Evolutionary conservation across 53 echinoderm and acorn worm genomes (phyloP).

Genomic region (Arbacia lixula): DNA sequence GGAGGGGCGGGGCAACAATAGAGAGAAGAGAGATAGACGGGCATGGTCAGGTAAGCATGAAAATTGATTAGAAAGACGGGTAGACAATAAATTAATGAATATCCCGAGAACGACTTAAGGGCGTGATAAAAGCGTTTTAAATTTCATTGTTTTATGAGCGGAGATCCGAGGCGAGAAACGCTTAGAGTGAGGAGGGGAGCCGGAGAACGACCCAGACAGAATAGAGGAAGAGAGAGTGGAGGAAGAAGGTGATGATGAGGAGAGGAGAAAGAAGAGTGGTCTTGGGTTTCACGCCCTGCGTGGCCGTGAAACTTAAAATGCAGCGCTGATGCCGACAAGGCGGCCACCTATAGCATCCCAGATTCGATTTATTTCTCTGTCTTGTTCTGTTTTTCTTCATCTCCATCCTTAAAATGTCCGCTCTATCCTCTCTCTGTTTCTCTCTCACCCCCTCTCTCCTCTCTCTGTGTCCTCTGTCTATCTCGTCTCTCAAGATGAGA

Average conservation of each 20-base stretch:
- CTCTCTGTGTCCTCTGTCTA: not conserved
- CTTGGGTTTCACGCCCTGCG: slow-evolving; percentile 28
- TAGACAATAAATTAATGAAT: no score
- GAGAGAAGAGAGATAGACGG: no score
- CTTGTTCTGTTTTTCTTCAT: not conserved
- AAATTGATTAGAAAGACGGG: no score
- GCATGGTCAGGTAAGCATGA: no score
- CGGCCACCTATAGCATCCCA: not conserved
- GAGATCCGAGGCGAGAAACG: slow-evolving; percentile 13
- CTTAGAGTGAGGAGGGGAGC: not conserved
- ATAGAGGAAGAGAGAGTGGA: not conserved
- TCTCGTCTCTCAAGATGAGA: slow-evolving; percentile 28
- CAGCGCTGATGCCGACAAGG: slow-evolving; percentile 18
- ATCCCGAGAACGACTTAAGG: no score
- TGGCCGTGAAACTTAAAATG: slow-evolving; percentile 51
- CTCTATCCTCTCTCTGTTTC: slow-evolving; percentile 11
- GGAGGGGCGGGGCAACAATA: no score
- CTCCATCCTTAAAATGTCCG: not conserved
- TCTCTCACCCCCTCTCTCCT: not conserved
- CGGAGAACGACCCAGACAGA: not conserved
- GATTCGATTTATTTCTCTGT: slow-evolving; percentile 26
- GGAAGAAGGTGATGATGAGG: not conserved
- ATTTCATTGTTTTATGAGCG: slow-evolving; percentile 35
- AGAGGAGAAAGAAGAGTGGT: slow-evolving; percentile 39
- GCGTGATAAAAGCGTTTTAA: slow-evolving; percentile 1